Evolutionary conservation across 92 coral and sea anemone genomes (phyloP).

Genomic region (Umimayanthus chanpuru): DNA sequence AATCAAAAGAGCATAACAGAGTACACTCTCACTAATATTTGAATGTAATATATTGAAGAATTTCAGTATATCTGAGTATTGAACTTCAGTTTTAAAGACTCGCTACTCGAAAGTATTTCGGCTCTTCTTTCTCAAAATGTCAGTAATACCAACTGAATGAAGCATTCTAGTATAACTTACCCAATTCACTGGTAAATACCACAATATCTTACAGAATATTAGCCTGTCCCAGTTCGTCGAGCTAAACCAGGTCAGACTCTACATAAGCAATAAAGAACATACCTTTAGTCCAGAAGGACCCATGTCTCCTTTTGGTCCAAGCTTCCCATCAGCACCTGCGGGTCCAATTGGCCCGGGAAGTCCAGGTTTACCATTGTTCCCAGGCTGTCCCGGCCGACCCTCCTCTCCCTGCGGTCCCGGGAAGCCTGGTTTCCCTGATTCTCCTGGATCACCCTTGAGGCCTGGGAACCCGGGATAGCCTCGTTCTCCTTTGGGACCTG

Average conservation of each 20-base stretch:
- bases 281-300: slow-evolving; percentile 30
- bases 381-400: slow-evolving; percentile 23
- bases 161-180: too few relatives aligned
- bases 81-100: too few relatives aligned
- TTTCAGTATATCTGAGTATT: too few relatives aligned
- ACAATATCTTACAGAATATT: too few relatives aligned
- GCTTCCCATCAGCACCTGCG: slow-evolving; percentile 12
- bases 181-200: too few relatives aligned
- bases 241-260: not conserved
- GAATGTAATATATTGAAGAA: too few relatives aligned
- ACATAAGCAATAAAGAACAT: not conserved
- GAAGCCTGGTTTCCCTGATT: not conserved
- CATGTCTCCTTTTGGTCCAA: slow-evolving; percentile 26
- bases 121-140: too few relatives aligned
- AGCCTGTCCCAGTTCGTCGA: not conserved
- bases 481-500: slow-evolving; percentile 36
- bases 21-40: too few relatives aligned
- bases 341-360: slow-evolving; percentile 6
- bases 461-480: slow-evolving; percentile 34
- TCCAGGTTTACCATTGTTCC: slow-evolving; percentile 27
- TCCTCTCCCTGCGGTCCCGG: slow-evolving; percentile 13
- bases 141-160: too few relatives aligned
- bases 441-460: slow-evolving; percentile 10
- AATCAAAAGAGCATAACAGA: too few relatives aligned
- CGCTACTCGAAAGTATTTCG: too few relatives aligned